Evolutionary conservation across 2,113 vertebrate genomes (phyloP), one percentile per base, ranked within the genome.

Genomic region (Gorsachius goisagi): DNA sequence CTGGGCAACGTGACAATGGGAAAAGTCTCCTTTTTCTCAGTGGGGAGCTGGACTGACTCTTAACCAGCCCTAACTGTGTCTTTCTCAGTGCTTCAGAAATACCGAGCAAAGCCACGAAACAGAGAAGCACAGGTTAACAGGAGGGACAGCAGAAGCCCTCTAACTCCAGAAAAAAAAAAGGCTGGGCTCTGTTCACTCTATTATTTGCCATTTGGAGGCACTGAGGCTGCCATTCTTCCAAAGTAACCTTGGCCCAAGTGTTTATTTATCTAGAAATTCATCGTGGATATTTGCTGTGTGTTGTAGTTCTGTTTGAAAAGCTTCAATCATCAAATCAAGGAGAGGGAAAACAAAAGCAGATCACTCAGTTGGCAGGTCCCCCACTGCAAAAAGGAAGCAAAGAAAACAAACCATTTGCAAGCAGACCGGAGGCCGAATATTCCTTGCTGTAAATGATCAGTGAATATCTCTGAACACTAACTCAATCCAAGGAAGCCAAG

Each of bases 261-360:
- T 95, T 96, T 96, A 93, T 97, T 97, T 96, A 87, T 91, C 89
- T 93, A 89, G 86, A 96, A 95, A 94, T 72, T 89, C 89, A 87
- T 81, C 3, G n/a, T 77, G 90, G 95, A 79, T 91, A 93, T 84
- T 94, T 93, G 85, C 85, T 2, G 4, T 23, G 39, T 47, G 89
- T 87, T 95, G 80, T 71, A 95, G 92, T 9, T 94, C 73, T 92
- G 84, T 92, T 97, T 96, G 92, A 97, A 97, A 97, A 95, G 86
- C 80, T 94, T 94, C 96, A 97, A 95, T 96, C 95, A 93, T 89
- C 94, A 81, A 91, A 95, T 89, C 84, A 81, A 69, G 89, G 77
- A 68, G 58, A 97, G 73, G 62, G 90, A 95, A 97, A 97, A 96
- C 95, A 97, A 97, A 97, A 95, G 96, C 80, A 96, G 80, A 93